A percentile compares a stretch with the other conserved stretches of the same genome.
These are phyloP conservation scores for Adineta ricciae DNA, from an alignment of 2,888 invertebrate species.

Conservation along the genomic window DNA sequence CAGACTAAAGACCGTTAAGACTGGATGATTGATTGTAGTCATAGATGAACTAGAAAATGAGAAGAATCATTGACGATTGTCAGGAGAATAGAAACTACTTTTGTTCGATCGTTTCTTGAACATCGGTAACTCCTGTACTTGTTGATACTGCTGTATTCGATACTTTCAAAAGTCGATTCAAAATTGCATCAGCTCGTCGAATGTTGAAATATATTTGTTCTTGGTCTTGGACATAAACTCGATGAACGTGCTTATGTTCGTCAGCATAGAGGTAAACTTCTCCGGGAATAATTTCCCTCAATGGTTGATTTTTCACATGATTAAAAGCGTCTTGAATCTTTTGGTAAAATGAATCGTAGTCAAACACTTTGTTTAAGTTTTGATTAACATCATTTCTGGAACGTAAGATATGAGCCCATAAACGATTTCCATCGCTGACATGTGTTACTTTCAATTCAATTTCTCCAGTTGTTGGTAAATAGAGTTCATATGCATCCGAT, in stretches of 20 bases:
- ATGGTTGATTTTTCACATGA: not conserved
- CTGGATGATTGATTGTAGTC: not conserved
- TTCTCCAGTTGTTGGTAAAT: not conserved
- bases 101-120: not conserved
- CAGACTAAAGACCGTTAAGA: not conserved
- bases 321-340: not conserved
- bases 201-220: constrained; percentile 8
- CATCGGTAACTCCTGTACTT: not conserved
- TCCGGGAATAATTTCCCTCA: not conserved
- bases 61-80: not conserved
- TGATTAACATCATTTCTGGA: not conserved
- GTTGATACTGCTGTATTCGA: not conserved
- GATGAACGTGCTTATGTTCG: not conserved
- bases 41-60: not conserved
- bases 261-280: not conserved
- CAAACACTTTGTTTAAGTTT: not conserved
- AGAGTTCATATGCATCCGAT: not conserved
- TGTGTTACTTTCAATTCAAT: constrained; percentile 10
- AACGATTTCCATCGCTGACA: constrained; percentile 12
- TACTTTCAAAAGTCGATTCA: not conserved
- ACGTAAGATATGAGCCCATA: not conserved
- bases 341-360: not conserved
- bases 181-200: constrained; percentile 3
- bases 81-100: not conserved
- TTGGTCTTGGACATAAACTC: not conserved